Base-by-base conservation (phyloP, 2,113 vertebrate species). In the Trematomus loennbergii region DNA sequence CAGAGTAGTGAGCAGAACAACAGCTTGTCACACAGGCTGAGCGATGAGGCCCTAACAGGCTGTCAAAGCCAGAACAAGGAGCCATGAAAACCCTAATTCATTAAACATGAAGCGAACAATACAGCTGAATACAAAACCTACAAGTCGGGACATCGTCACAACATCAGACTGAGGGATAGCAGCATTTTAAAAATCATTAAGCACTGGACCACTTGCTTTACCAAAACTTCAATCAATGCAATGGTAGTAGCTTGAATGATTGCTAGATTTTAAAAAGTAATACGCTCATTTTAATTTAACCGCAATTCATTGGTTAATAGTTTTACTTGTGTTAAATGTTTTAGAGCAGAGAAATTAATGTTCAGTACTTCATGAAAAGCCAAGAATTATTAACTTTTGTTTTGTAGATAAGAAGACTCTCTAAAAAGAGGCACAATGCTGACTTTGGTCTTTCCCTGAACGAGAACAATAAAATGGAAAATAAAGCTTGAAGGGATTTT, bases 21-120 rank as follows among this genome's bases (percentile, higher is more conserved):
- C 61, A 69, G 83, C 71, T 70, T 84, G 79, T 74, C 77, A 83
- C 63, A 72, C 74, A 72, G 55, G 60, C 59, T 70, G 80, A 79
- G 80, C 68, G 69, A 72, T 17, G 70, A 83, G 64, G 74, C n/a
- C 1, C 29, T 25, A 71, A 83, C 74, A 77, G 68, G 57, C 72
- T 54, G 74, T 75, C 75, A 85, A 66, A 84, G 50, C 12, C 22
- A 13, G 54, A 40, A 76, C 57, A 87, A 79, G 79, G 36, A 45
- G n/a, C 3, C 10, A 73, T 50, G 70, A 72, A 84, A 69, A 65
- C 2, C 10, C 17, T 12, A 46, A 67, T 84, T 86, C 58, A 74
- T 67, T 79, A 50, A 78, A 77, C 55, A 59, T 73, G 70, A 58
- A 48, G 52, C 64, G 18, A 58, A 81, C 20, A 18, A 33, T 20